Base-by-base conservation (phyloP, 2,797 vertebrate species). In the Cuculus canorus region DNA sequence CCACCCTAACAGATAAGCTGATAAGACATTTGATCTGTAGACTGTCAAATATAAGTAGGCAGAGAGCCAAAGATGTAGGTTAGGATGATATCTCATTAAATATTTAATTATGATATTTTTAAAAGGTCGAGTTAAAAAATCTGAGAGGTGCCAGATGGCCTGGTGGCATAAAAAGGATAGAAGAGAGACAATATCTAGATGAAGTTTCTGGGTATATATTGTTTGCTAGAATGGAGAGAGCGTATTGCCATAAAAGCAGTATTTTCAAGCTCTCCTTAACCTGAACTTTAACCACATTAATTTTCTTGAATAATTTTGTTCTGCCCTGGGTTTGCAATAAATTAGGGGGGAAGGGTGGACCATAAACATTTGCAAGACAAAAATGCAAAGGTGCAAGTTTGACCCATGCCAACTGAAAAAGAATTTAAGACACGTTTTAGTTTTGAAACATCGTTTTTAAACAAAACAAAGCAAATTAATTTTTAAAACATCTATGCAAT, bases 71-170 rank as follows among this genome's bases (percentile, higher is more conserved):
- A 71, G 60, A 76, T 37, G 53, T 70, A 87, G 82, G 75, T 85
- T 93, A 63, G 71, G 39, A 68, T 79, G 75, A 63, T 66, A 92
- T 41, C 72, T 89, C 72, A 83, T 91, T 94, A 91, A 96, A 95
- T 92, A 93, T 95, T 95, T 94, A 92, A 96, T 90, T 78, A 88
- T 59, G 82, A 78, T 93, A 69, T 86, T 76, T 94, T 90, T 59
- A 48, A 95, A 96, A 93, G 92, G 86, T 82, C 5, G 1, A 61
- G 32, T 30, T 52, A 93, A 86, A 88, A 94, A 75, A 72, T 13
- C 61, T 61, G 28, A 94, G 56, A 87, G 50, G 37, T 92, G 83
- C 88, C 94, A 94, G 91, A 87, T 93, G 95, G 82, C 73, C 59
- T 89, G 56, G 70, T 93, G 73, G 60, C 85, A 23, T 92, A 89